A percentile compares a stretch with the other conserved stretches of the same genome.
phyloP scores from a whole-genome alignment of 53 echinoderm and acorn worm genomes.

The Holothuria leucospilota region DNA sequence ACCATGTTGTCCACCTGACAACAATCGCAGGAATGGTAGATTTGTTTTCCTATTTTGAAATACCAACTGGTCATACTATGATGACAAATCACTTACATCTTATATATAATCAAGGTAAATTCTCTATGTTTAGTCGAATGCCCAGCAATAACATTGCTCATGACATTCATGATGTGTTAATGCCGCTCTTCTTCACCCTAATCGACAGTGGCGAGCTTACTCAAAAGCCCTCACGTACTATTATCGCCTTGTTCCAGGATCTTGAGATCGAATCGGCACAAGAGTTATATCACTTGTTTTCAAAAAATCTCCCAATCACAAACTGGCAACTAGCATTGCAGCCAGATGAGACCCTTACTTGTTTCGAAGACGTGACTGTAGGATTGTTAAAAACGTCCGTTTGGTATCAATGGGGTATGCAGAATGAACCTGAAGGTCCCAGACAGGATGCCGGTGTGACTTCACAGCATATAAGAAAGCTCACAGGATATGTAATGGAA shows the following conservation, averaged over 20 bases:
- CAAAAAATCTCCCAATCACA: neutral
- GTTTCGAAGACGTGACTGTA: slow-evolving; percentile 19
- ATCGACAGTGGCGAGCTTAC: neutral
- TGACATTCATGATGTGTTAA: slow-evolving; percentile 3
- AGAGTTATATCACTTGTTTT: neutral
- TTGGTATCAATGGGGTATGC: neutral
- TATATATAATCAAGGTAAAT: neutral
- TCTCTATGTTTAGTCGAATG: neutral
- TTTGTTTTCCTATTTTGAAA: too few relatives aligned
- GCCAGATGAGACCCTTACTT: neutral
- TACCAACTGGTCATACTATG: too few relatives aligned
- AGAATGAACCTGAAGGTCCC: neutral
- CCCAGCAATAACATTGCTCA: neutral
- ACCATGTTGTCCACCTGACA: too few relatives aligned
- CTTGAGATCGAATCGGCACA: neutral
- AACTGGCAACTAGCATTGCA: neutral
- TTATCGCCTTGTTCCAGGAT: neutral
- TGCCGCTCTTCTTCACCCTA: neutral
- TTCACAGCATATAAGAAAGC: neutral
- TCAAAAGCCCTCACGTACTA: neutral
- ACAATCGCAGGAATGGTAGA: too few relatives aligned
- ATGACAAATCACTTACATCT: neutral
- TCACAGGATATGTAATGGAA: neutral
- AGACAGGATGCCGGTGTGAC: neutral
- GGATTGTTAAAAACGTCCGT: neutral